Evolutionary conservation across 2,113 vertebrate species (phyloP), one percentile per base, ranked within the genome.

Genomic region (Silurus glanis): DNA sequence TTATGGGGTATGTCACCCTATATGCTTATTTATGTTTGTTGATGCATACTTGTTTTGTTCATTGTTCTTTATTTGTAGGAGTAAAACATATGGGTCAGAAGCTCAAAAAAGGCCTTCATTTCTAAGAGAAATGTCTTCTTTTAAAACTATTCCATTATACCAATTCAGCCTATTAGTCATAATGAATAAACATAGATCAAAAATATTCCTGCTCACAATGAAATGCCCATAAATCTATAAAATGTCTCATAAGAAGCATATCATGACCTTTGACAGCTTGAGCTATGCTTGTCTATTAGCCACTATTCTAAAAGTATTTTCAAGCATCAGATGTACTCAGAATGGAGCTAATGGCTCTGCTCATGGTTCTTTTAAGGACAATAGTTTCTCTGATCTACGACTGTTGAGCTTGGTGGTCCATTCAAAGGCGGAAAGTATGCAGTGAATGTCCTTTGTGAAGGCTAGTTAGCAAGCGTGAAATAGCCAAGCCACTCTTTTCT

Each of bases 271-370:
- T 90, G 89, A 83, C 89, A 89, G 86, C 67, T 85, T 47, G 49
- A 83, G 85, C 92, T 91, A 66, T 84, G 88, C 93, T 92, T 92
- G 93, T 94, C 93, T 94, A 94, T 94, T 95, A 95, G 93, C 90
- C 87, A 89, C 90, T 83, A 91, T 93, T 94, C 92, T 92, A 84
- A 89, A 91, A 90, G 91, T 89, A 80, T 90, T 93, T 94, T 88
- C 91, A 90, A 91, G 91, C 59, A 91, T 92, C 93, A 94, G 93
- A 95, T 95, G 92, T 91, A 94, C 91, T 94, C 91, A 87, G 92
- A 95, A 94, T 93, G 92, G 93, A 93, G 94, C 93, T 86, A 88
- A 91, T 92, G 88, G 88, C 90, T 82, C 92, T 83, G 87, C 92
- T 91, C 91, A 85, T 85, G 92, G 90, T 78, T 93, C 92, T 91